A percentile compares a stretch with the other conserved stretches of the same genome.
phyloP scores from a whole-genome alignment of 64 coral and sea anemone genomes.

The Astreopora myriophthalma region DNA sequence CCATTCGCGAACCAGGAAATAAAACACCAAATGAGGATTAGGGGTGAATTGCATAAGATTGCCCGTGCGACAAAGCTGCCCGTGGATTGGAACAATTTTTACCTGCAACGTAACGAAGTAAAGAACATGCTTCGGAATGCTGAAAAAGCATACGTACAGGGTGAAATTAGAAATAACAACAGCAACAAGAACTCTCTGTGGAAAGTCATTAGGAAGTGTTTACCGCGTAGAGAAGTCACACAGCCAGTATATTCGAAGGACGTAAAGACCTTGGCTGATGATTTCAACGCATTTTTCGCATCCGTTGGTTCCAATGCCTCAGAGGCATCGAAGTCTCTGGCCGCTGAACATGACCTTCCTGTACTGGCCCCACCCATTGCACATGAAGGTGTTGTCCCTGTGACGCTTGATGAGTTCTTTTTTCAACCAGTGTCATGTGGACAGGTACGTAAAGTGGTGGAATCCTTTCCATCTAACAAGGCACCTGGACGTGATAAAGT shows the following conservation, averaged over 20 bases:
- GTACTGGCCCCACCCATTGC: constrained; percentile 6
- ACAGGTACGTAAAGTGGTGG: constrained; percentile 3
- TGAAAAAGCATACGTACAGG: neutral
- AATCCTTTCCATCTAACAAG: constrained; percentile 50
- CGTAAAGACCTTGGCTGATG: constrained; percentile 7
- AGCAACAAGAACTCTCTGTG: constrained; percentile 17
- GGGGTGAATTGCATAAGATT: neutral
- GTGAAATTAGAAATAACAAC: neutral
- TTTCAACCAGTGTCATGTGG: constrained; percentile 19
- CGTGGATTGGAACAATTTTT: constrained; percentile 3
- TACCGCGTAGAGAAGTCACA: constrained; percentile 52
- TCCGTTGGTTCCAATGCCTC: constrained; percentile 48
- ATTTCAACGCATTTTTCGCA: constrained; percentile 43
- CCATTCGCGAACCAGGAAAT: neutral
- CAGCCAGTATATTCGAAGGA: constrained; percentile 67
- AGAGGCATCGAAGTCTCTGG: constrained; percentile 34
- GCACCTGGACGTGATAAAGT: neutral
- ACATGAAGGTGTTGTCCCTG: neutral
- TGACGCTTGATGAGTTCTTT: constrained; percentile 6
- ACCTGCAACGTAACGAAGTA: neutral
- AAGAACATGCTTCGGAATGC: neutral
- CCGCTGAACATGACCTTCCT: constrained; percentile 52
- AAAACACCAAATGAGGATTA: no score
- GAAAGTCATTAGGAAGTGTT: constrained; percentile 64
- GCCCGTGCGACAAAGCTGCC: neutral